phyloP scores from a whole-genome alignment of 64 coral and sea anemone genomes.

The Trachythela sp. region DNA sequence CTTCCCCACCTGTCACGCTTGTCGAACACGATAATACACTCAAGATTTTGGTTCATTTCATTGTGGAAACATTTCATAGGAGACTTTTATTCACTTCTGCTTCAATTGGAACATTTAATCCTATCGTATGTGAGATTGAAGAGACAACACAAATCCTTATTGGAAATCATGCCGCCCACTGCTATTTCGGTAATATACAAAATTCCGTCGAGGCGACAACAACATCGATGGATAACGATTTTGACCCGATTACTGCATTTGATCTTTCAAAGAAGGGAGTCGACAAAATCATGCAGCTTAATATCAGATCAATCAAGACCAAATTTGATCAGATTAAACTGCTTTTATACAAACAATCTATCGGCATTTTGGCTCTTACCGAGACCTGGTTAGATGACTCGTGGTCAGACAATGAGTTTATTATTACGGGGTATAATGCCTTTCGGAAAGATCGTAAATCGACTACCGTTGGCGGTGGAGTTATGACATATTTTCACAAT shows the following conservation, averaged over 20 bases:
- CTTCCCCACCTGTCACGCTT: too few relatives aligned
- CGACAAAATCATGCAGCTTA: constrained; percentile 34
- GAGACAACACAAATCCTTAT: constrained; percentile 23
- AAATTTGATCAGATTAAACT: constrained; percentile 39
- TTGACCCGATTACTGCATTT: constrained; percentile 46
- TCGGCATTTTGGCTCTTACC: too few relatives aligned
- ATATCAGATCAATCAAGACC: constrained; percentile 43
- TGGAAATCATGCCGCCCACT: constrained; percentile 53
- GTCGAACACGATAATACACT: too few relatives aligned
- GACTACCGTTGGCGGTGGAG: too few relatives aligned
- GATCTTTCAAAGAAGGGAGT: constrained; percentile 54
- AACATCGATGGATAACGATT: constrained; percentile 31
- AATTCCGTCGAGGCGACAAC: constrained; percentile 37
- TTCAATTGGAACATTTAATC: too few relatives aligned
- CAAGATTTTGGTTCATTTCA: background rate
- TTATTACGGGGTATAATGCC: too few relatives aligned
- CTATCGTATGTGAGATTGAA: constrained; percentile 32
- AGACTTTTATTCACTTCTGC: constrained; percentile 49
- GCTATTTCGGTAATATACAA: constrained; percentile 57
- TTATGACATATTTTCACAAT: too few relatives aligned
- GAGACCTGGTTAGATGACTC: too few relatives aligned
- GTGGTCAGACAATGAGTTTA: too few relatives aligned
- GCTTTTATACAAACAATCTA: too few relatives aligned
- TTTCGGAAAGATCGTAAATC: too few relatives aligned
- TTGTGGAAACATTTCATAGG: constrained; percentile 42